Base-by-base conservation (phyloP, 2,113 vertebrate species). In the Chauna torquata region DNA sequence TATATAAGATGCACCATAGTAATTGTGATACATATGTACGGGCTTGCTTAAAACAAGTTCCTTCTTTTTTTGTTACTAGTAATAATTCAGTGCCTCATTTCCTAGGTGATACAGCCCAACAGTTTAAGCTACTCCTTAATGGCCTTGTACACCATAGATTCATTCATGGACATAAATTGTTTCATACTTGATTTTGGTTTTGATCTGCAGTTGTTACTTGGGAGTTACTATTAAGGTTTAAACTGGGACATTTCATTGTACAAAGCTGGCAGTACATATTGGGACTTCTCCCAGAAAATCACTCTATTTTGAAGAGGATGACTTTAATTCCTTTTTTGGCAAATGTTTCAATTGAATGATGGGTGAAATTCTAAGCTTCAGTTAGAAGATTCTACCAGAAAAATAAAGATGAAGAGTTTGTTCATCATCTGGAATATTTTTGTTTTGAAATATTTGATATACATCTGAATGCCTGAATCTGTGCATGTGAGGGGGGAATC, bases 21-120 rank as follows among this genome's bases (percentile, higher is more conserved):
- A 16, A 23, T 2, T 11, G 32, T 14, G 32, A 58, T 45, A 38
- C 7, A 11, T n/a, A 5, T 0, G 2, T 8, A 10, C n/a, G 45
- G 74, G 38, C 12, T 55, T 49, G n/a, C 27, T 62, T 61, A 38
- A 18, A 2, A n/a, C 28, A 6, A 34, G 16, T 22, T 45, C 32
- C 32, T 78, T 4, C 30, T 55, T 69, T 47, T n/a, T 57, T 38
- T 70, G 34, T 54, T 77, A 45, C n/a, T 23, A 58, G 69, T 36
- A 9, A 15, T 90, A 40, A 52, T n/a, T 45, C 12, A 42, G n/a
- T n/a, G n/a, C 13, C 52, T 34, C 40, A 22, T 44, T 57, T 44
- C 40, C 57, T 22, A 22, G 42, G 17, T 45, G 34, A n/a, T 28
- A 57, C 45, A 82, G 36, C 34, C 40, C 28, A 44, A n/a, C 5